Evolutionary conservation across 2,888 invertebrate genomes (phyloP).

Genomic region (Nomada goodeniana): DNA sequence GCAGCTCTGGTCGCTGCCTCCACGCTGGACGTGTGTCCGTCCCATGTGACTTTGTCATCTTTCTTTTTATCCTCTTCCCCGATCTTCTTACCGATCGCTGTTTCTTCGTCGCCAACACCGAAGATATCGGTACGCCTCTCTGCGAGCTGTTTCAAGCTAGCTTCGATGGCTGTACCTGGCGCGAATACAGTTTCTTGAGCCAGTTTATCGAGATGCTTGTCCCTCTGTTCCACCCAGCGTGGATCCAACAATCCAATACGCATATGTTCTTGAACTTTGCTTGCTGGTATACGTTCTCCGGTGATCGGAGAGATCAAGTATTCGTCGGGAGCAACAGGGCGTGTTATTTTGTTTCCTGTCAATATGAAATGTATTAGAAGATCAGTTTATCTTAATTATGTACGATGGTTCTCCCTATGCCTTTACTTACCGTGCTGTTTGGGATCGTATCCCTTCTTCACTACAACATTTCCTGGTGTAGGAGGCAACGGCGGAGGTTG

Average conservation of each 20-base stretch:
- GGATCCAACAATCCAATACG: constrained; percentile 98
- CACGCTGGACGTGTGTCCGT: constrained; percentile 98
- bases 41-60: constrained; percentile 98
- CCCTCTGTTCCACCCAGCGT: constrained; percentile 98
- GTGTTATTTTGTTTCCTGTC: constrained; percentile 70
- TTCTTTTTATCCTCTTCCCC: constrained; percentile 94
- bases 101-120: constrained; percentile 99
- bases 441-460: constrained; percentile 98
- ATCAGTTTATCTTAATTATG: not conserved
- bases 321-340: constrained; percentile 91
- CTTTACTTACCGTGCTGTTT: constrained; percentile 87
- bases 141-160: constrained; percentile 97
- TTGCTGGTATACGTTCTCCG: constrained; percentile 98
- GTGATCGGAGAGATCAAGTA: constrained; percentile 99
- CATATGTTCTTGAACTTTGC: constrained; percentile 99
- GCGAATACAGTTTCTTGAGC: constrained; percentile 95
- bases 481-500: constrained; percentile 92
- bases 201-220: constrained; percentile 96
- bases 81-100: constrained; percentile 99
- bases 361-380: constrained; percentile 6
- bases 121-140: constrained; percentile 99
- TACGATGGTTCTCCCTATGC: not conserved
- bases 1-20: constrained; percentile 98
- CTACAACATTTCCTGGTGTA: constrained; percentile 95
- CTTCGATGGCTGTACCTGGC: constrained; percentile 95